Evolutionary conservation across 2,888 invertebrate genomes (phyloP).

Genomic region (Neoascia interrupta): DNA sequence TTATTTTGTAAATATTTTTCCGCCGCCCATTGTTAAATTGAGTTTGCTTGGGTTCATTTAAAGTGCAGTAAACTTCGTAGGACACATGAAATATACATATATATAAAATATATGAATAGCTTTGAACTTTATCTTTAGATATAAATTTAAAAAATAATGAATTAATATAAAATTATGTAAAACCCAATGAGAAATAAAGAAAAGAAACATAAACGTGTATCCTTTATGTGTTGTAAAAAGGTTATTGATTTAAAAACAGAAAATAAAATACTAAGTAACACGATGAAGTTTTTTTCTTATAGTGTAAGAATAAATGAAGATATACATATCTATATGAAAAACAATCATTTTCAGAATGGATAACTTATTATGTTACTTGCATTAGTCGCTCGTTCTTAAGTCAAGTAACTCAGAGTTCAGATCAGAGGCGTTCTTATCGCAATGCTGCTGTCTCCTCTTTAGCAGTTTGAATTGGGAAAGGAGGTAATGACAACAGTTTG

Average conservation of each 20-base stretch:
- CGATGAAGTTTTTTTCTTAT: no score
- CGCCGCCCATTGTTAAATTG: slow-evolving; percentile 3
- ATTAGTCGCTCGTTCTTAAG: background rate
- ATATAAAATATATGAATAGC: slow-evolving; percentile 52
- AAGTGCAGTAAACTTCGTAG: slow-evolving; percentile 45
- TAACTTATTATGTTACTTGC: background rate
- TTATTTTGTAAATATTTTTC: slow-evolving; percentile 54
- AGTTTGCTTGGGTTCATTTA: slow-evolving; percentile 28
- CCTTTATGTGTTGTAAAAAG: slow-evolving; percentile 65
- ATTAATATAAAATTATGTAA: slow-evolving; percentile 49
- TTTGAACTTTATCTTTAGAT: slow-evolving; percentile 59
- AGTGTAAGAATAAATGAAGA: no score
- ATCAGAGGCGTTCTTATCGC: no score
- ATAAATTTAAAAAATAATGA: slow-evolving; percentile 47
- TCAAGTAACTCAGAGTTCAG: no score
- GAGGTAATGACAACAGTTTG: no score
- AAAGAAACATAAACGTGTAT: slow-evolving; percentile 55
- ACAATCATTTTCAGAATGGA: background rate
- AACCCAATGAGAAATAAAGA: slow-evolving; percentile 46
- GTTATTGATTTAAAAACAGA: slow-evolving; percentile 48
- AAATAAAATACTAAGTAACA: slow-evolving; percentile 47
- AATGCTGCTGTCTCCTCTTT: no score
- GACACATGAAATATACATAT: slow-evolving; percentile 15
- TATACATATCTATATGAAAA: background rate
- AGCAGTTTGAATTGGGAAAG: no score